Conservation (phyloP, 23 tunicate species). For the Ascidia mentula region DNA sequence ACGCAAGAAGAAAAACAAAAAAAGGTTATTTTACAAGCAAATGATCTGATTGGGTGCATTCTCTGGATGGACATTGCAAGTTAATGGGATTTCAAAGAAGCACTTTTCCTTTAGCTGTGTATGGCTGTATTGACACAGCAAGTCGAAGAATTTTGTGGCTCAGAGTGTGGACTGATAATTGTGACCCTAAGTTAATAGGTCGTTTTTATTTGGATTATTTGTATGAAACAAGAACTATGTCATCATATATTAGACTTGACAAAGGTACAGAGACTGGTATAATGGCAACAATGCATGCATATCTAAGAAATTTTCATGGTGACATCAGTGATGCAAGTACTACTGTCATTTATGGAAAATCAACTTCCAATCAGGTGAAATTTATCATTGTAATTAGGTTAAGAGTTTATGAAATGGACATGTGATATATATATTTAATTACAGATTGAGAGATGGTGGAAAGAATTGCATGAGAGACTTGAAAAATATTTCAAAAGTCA, state of each 20-base stretch:
- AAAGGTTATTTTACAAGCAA: conserved; percentile 32
- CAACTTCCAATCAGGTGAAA: conserved; percentile 31
- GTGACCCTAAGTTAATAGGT: conserved; percentile 20
- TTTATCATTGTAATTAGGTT: neutral
- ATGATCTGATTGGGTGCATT: conserved; percentile 37
- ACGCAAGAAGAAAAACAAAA: neutral
- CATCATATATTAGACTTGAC: conserved; percentile 19
- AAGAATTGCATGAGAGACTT: neutral
- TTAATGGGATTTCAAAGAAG: conserved; percentile 31
- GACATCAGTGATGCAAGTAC: neutral
- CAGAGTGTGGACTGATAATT: conserved; percentile 32
- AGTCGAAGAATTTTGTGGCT: conserved; percentile 28
- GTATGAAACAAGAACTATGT: conserved; percentile 15
- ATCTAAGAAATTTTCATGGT: neutral
- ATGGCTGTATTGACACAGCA: conserved; percentile 31
- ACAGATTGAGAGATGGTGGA: conserved; percentile 2
- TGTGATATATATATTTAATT: neutral
- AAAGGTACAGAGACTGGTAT: conserved; percentile 46
- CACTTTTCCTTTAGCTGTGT: conserved; percentile 32
- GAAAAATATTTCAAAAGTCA: neutral
- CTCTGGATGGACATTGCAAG: conserved; percentile 42
- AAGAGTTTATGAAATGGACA: neutral
- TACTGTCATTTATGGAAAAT: conserved; percentile 28
- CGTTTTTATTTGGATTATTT: conserved; percentile 33
- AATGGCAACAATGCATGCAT: conserved; percentile 34